Base-by-base conservation (phyloP, 2,888 invertebrate species). In the Amphipoea lucens region DNA sequence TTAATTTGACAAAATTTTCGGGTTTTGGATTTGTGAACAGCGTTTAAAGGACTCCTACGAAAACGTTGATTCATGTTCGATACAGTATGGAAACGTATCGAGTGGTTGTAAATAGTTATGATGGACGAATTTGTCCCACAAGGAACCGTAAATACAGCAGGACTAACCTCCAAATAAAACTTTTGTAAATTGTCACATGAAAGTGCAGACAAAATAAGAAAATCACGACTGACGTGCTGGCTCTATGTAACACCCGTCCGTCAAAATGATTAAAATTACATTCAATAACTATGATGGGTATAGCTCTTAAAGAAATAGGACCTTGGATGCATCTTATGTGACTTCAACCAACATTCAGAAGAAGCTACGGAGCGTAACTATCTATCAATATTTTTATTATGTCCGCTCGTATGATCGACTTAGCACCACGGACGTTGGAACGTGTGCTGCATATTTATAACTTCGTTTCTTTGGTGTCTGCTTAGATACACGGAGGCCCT, bases 381-480 rank as follows among this genome's bases (percentile, higher is more conserved):
- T 63, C 63, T 36, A 71, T 79, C 73, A 78, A 73, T 84, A 73
- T 84, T 74, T 79, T 71, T 67, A 83, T 74, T 7, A 68, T 62
- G 62, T 62, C 54, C 70, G 29, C n/a, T 82, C 60, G 70, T 76
- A 62, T 85, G 86, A 85, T 78, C 72, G 76, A 74, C 60, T 82
- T 74, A 77, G 67, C 65, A 45, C 78, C 74, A 51, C 79, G 51
- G 75, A 76, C 60, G 65, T 72, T 51, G 54, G 67, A 40, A 80
- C 87, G 84, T 57, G 84, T 7, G 4, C 57, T 87, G 81, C 77
- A 87, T 87, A 88, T 87, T 88, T 87, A 87, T 88, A 63, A 71
- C 66, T 29, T 67, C 79, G 42, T 65, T 85, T 76, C 54, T 87
- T 68, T 36, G 62, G 62, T 67, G 63, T 57, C 57, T 54, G 71